Percentiles rank a stretch among this genome's conserved stretches.
phyloP scores from a whole-genome alignment of 1,140 invertebrate species.

The Dendrolimus punctatus region DNA sequence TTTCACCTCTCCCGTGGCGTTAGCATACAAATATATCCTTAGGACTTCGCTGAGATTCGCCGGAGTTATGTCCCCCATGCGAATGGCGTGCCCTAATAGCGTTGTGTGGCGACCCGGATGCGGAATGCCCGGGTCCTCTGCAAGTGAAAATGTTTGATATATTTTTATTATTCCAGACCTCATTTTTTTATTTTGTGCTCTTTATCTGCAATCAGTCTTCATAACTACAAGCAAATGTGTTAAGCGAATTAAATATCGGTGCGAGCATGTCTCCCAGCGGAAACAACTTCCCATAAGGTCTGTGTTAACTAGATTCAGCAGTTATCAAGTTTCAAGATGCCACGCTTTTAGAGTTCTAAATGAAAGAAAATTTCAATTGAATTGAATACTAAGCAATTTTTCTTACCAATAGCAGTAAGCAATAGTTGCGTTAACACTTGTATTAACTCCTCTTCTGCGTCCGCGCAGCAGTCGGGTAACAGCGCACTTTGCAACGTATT shows the following conservation, averaged over 20 bases:
- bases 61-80: conserved; percentile 93
- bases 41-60: conserved; percentile 94
- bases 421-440: conserved; percentile 92
- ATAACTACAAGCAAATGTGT: no score
- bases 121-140: conserved; percentile 93
- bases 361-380: conserved; percentile 1
- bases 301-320: no score
- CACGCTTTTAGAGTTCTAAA: no score
- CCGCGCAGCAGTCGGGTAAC: conserved; percentile 81
- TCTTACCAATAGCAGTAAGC: conserved; percentile 86
- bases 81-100: conserved; percentile 89
- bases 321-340: no score
- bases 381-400: neutral
- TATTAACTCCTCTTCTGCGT: conserved; percentile 89
- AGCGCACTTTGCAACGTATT: conserved; percentile 90
- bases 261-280: no score
- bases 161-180: no score
- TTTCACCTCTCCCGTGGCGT: conserved; percentile 88
- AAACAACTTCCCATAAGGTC: no score
- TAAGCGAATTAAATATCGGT: no score
- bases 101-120: conserved; percentile 90
- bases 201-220: no score
- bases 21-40: conserved; percentile 90
- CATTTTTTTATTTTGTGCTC: no score
- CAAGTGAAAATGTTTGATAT: neutral